phyloP scores from a whole-genome alignment of 2,888 invertebrate species.

The Xanthorhoe designata region DNA sequence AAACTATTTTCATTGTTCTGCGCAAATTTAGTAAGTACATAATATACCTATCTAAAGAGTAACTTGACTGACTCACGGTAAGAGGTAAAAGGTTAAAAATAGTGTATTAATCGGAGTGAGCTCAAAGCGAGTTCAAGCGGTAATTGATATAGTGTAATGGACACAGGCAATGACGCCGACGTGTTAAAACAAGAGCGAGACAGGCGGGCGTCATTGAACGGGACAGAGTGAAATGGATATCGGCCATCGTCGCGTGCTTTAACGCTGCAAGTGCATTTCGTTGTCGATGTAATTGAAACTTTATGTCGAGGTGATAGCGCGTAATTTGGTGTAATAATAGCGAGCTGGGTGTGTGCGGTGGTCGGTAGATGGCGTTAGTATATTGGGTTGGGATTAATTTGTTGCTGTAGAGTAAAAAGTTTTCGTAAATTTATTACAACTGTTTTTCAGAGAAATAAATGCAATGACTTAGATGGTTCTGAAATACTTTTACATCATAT shows the following conservation, averaged over 20 bases:
- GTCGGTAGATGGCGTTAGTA: conserved; percentile 70
- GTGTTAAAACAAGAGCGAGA: conserved; percentile 76
- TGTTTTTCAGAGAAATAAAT: background rate
- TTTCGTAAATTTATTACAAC: conserved; percentile 1
- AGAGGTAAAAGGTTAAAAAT: conserved; percentile 37
- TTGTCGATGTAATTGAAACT: conserved; percentile 72
- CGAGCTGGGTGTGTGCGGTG: conserved; percentile 24
- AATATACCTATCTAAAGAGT: conserved; percentile 7
- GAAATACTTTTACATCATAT: background rate
- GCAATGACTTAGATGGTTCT: background rate
- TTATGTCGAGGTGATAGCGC: conserved; percentile 62
- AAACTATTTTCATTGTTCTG: conserved; percentile 20
- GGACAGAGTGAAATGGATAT: conserved; percentile 72
- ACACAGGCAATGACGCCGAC: conserved; percentile 80
- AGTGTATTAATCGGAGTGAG: conserved; percentile 54
- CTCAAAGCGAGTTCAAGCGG: conserved; percentile 58
- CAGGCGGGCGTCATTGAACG: conserved; percentile 61
- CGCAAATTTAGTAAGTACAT: conserved; percentile 10
- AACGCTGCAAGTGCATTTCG: conserved; percentile 73
- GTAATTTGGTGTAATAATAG: conserved; percentile 44
- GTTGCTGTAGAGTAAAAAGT: conserved; percentile 11
- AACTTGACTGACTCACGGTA: conserved; percentile 8
- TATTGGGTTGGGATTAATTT: conserved; percentile 46
- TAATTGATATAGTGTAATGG: conserved; percentile 84
- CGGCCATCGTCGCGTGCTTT: conserved; percentile 56